Evolutionary conservation across 2,888 invertebrate species (phyloP).

Genomic region (Volucella bombylans): DNA sequence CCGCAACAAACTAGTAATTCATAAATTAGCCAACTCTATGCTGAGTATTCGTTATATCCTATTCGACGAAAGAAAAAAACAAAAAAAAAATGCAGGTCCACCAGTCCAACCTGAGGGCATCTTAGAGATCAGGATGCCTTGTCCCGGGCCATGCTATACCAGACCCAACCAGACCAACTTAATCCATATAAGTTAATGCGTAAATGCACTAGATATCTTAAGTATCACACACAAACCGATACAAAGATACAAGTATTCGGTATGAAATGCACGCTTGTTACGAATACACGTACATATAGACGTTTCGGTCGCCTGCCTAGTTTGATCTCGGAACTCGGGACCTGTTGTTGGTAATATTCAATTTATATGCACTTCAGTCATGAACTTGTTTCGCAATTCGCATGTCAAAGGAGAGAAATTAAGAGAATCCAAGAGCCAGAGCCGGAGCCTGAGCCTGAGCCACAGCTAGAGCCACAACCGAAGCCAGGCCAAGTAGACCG

Average conservation of each 20-base stretch:
- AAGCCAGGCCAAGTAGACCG: conserved; percentile 40
- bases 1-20: conserved; percentile 64
- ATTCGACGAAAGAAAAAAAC: conserved; percentile 20
- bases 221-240: conserved; percentile 57
- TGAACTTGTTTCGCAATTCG: conserved; percentile 74
- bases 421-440: conserved; percentile 63
- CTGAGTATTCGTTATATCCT: conserved; percentile 44
- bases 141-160: conserved; percentile 52
- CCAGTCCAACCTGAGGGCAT: conserved; percentile 64
- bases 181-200: conserved; percentile 70
- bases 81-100: conserved; percentile 36
- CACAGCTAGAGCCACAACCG: too few species aligned
- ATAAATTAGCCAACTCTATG: conserved; percentile 68
- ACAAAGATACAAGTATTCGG: conserved; percentile 28
- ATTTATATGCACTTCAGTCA: conserved; percentile 73
- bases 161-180: conserved; percentile 57
- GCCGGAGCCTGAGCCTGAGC: background rate
- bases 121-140: conserved; percentile 63
- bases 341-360: conserved; percentile 74
- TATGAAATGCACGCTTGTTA: conserved; percentile 14
- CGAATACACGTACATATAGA: too few species aligned
- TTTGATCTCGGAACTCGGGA: conserved; percentile 50
- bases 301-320: conserved; percentile 40
- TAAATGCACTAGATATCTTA: conserved; percentile 73
- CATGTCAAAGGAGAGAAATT: conserved; percentile 73